phyloP scores from a whole-genome alignment of 2,797 vertebrate species.

The Intellagama lesueurii region DNA sequence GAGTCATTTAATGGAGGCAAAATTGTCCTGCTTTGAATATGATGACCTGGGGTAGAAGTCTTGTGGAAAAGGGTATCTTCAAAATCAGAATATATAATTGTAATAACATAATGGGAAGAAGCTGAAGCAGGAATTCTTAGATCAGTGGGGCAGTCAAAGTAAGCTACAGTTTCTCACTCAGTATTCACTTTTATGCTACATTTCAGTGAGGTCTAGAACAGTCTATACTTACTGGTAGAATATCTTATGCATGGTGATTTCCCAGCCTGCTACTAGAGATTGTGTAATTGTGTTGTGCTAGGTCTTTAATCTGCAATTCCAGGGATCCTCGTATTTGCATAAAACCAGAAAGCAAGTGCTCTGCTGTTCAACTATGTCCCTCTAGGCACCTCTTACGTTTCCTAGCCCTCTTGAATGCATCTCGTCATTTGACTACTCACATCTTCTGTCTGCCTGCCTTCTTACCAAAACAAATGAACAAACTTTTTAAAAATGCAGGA shows the following conservation, averaged over 20 bases:
- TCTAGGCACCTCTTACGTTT: background rate
- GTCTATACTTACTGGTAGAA: background rate
- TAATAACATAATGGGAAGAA: too few species aligned
- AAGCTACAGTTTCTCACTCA: too few species aligned
- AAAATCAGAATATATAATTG: too few species aligned
- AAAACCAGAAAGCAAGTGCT: background rate
- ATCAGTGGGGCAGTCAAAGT: too few species aligned
- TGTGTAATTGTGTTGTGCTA: background rate
- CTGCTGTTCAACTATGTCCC: background rate
- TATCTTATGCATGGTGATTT: background rate
- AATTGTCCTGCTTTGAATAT: too few species aligned
- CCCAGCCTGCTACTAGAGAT: background rate
- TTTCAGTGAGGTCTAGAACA: too few species aligned
- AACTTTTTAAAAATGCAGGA: background rate
- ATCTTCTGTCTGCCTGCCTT: background rate
- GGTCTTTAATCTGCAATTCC: background rate
- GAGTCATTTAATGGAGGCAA: too few species aligned
- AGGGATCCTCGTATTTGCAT: background rate
- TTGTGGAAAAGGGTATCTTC: too few species aligned
- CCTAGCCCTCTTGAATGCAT: background rate
- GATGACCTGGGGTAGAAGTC: too few species aligned
- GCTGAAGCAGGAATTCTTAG: too few species aligned
- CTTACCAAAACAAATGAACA: background rate
- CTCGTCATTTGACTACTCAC: background rate
- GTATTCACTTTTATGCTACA: too few species aligned